Evolutionary conservation across 2,888 invertebrate species (phyloP).

Genomic region (Drosophila imparisetae): DNA sequence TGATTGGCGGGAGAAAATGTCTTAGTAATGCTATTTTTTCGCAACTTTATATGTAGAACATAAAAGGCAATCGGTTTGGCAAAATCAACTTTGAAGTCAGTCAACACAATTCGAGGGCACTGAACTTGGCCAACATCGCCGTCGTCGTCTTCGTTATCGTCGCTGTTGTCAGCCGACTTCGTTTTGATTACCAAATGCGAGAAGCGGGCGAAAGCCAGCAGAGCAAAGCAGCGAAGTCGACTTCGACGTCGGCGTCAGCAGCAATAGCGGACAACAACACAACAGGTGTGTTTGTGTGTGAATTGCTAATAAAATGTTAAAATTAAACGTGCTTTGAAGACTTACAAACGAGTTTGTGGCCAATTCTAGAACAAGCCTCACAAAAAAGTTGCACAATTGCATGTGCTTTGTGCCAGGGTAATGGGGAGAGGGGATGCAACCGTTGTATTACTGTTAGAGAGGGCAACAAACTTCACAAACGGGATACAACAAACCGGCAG

Average conservation of each 20-base stretch:
- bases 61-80: conserved; percentile 29
- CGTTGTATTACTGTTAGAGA: conserved; percentile 22
- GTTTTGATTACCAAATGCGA: conserved; percentile 74
- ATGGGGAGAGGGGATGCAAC: neutral
- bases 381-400: conserved; percentile 72
- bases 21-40: neutral
- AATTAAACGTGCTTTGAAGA: conserved; percentile 58
- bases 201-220: conserved; percentile 71
- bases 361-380: conserved; percentile 59
- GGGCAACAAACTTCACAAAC: conserved; percentile 69
- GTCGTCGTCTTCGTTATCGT: neutral
- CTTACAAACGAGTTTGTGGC: conserved; percentile 66
- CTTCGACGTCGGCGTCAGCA: conserved; percentile 6
- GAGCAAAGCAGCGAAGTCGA: conserved; percentile 20
- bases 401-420: conserved; percentile 22
- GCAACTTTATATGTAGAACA: conserved; percentile 4
- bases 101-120: conserved; percentile 78
- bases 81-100: conserved; percentile 30
- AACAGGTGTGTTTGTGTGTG: conserved; percentile 51
- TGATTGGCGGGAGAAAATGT: neutral
- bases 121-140: conserved; percentile 69
- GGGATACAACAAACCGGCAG: conserved; percentile 15
- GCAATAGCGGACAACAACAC: conserved; percentile 5
- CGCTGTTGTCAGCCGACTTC: conserved; percentile 24
- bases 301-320: conserved; percentile 72